A percentile compares a stretch with the other conserved stretches of the same genome.
Conservation (phyloP, 2,797 vertebrate genomes). For the Diglossa cyanea region DNA sequence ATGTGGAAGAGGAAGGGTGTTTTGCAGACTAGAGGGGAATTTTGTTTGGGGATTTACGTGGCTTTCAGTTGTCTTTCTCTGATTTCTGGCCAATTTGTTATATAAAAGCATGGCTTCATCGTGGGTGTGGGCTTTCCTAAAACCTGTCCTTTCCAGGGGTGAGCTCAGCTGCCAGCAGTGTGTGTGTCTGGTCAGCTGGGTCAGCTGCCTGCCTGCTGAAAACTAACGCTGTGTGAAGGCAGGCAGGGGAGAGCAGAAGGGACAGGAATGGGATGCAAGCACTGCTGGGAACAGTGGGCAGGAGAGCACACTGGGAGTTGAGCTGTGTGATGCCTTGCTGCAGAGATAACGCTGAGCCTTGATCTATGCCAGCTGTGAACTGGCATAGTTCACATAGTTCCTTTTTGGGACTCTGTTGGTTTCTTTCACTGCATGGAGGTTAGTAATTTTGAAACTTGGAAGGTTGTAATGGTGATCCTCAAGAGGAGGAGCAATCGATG, state of each 20-base stretch:
- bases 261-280: background rate
- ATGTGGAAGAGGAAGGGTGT: background rate
- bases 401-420: background rate
- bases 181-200: background rate
- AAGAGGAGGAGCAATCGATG: background rate
- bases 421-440: background rate
- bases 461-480: background rate
- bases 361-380: background rate
- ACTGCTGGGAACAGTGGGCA: background rate
- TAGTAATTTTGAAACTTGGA: background rate
- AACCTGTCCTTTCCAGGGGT: fast-evolving
- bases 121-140: background rate
- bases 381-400: background rate
- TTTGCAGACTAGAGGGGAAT: background rate
- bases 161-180: background rate
- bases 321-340: background rate
- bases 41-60: background rate
- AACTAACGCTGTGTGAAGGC: background rate
- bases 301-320: background rate
- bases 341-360: background rate
- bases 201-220: background rate
- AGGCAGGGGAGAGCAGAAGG: background rate
- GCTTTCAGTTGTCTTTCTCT: background rate
- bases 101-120: background rate
- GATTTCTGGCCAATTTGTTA: background rate